A percentile compares a stretch with the other conserved stretches of the same genome.
Conservation (phyloP, 2,797 vertebrate species). For the Myotis myotis region DNA sequence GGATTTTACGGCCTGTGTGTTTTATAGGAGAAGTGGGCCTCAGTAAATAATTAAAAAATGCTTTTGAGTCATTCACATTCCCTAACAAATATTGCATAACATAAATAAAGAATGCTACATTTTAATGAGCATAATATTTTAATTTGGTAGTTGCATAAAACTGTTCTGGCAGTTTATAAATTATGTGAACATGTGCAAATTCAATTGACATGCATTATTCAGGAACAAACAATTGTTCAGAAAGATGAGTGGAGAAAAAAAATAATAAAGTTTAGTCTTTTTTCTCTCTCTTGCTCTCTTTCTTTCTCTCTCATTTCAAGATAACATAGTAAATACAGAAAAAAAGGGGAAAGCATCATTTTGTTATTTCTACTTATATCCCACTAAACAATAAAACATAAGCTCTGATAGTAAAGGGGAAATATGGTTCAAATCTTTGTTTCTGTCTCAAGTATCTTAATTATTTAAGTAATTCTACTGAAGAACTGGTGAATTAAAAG, state of each 20-base stretch:
- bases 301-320: background rate
- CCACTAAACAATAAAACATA: constrained; percentile 59
- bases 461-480: background rate
- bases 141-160: constrained; percentile 65
- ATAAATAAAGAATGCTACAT: constrained; percentile 60
- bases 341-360: background rate
- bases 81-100: constrained; percentile 51
- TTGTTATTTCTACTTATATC: constrained; percentile 74
- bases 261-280: constrained; percentile 19
- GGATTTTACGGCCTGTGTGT: background rate
- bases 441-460: constrained; percentile 9
- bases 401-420: background rate
- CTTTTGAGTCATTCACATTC: constrained; percentile 47
- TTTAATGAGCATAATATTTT: constrained; percentile 71
- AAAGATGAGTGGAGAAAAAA: constrained; percentile 41
- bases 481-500: background rate
- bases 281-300: background rate
- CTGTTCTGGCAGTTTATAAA: constrained; percentile 66
- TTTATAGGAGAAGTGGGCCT: constrained; percentile 35
- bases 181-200: constrained; percentile 63
- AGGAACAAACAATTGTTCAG: constrained; percentile 52
- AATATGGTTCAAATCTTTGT: background rate
- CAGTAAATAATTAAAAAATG: constrained; percentile 47
- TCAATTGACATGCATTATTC: constrained; percentile 62
- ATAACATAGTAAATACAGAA: background rate